Evolutionary conservation across 2,113 vertebrate species (phyloP), one percentile per base, ranked within the genome.

Genomic region (Pipra filicauda): DNA sequence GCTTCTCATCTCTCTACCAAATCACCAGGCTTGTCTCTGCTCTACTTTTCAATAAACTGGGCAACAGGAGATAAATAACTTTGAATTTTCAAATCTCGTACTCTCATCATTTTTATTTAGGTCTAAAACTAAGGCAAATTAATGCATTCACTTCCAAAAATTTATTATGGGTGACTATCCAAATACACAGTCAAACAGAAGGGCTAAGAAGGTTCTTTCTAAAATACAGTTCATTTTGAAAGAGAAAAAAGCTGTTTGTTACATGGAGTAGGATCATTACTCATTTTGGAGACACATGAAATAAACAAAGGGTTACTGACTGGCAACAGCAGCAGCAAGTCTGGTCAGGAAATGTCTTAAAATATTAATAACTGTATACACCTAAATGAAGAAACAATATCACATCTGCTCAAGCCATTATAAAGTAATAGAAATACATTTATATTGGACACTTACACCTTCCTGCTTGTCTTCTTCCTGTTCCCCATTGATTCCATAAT

Each of bases 401-500:
- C 31, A 30, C 81, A 75, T 82, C 87, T 94, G 70, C 46, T 94
- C 44, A 79, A 91, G 66, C 61, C 58, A 82, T 89, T 92, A 95
- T 39, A 72, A 78, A 92, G 31, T 51, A 62, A 72, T 15, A 91
- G 46, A 85, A 95, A 72, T 69, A 62, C 31, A 57, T 92, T 88
- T 78, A 52, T 37, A 69, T 27, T 44, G 33, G 62, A 79, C 49
- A 89, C 33, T 95, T 85, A 89, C n/a, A 31, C 49, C 76, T 94
- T 92, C 66, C 82, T 89, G 49, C 37, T 57, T 65, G 37, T 79
- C 89, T 9, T 87, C 74, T 79, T 93, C 89, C 77, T 66, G 58
- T 59, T 79, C 89, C 62, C 30, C 31, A 80, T 22, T 39, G 85
- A 93, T 85, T 83, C 78, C 46, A 51, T 83, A 82, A 89, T 83